A percentile compares a stretch with the other conserved stretches of the same genome.
Evolutionary conservation across 2,113 vertebrate genomes (phyloP).

Genomic region (Caranx melampygus): DNA sequence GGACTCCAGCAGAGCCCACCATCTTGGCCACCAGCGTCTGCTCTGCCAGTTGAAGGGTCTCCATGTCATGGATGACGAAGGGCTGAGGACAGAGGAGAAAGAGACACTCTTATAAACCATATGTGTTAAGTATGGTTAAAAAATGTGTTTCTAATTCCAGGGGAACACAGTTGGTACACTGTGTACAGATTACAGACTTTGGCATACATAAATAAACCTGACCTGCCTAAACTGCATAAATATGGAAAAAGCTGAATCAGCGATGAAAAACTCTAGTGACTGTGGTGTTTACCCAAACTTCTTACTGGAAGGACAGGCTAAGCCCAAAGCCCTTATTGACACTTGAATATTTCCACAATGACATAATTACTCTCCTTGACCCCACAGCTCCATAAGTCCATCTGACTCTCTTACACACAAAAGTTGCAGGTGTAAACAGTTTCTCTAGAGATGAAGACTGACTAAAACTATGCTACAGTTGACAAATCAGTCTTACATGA

Average conservation of each 20-base stretch:
- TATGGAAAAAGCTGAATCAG: constrained; percentile 44
- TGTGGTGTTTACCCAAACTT: constrained; percentile 41
- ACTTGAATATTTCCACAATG: constrained; percentile 25
- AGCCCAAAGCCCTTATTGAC: constrained; percentile 22
- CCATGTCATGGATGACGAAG: constrained; percentile 98
- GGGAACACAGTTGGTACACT: constrained; percentile 1
- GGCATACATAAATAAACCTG: constrained; percentile 15
- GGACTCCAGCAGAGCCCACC: constrained; percentile 84
- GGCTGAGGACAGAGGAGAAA: constrained; percentile 82
- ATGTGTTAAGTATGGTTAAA: neutral
- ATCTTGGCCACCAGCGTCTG: constrained; percentile 94
- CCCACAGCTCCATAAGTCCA: neutral
- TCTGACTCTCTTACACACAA: neutral
- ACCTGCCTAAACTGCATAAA: constrained; percentile 23
- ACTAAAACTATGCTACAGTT: neutral
- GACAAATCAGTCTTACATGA: neutral
- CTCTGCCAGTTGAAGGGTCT: constrained; percentile 95
- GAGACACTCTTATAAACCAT: neutral
- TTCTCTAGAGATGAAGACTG: neutral
- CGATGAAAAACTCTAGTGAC: constrained; percentile 30
- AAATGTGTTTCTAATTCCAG: constrained; percentile 16
- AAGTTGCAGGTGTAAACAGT: neutral
- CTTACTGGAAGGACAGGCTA: constrained; percentile 2
- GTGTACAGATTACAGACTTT: constrained; percentile 2
- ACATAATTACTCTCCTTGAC: constrained; percentile 14